Evolutionary conservation across 2,113 vertebrate species (phyloP).

Genomic region (Sardina pilchardus): DNA sequence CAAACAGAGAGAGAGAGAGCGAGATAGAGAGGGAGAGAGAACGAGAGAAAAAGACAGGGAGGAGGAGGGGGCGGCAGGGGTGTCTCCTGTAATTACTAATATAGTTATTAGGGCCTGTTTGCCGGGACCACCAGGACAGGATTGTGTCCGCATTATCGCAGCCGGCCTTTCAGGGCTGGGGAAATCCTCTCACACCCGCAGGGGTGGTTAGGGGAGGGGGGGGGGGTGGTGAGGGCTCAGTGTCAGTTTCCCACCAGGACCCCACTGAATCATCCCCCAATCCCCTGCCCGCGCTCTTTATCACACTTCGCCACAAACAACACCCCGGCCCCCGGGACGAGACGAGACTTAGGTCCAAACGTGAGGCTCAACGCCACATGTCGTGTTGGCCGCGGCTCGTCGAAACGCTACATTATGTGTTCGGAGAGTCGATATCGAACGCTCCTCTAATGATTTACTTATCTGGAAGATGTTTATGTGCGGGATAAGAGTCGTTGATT

Average conservation of each 20-base stretch:
- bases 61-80: background rate
- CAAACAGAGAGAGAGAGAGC: background rate
- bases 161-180: slow-evolving; percentile 63
- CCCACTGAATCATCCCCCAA: slow-evolving; percentile 36
- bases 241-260: slow-evolving; percentile 55
- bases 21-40: background rate
- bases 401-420: background rate
- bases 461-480: background rate
- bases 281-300: slow-evolving; percentile 19
- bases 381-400: background rate
- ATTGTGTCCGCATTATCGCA: slow-evolving; percentile 51
- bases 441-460: background rate
- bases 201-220: slow-evolving; percentile 8
- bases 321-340: background rate
- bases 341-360: background rate
- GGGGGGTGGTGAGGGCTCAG: slow-evolving; percentile 24
- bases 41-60: background rate
- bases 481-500: background rate
- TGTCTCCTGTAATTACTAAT: slow-evolving; percentile 62
- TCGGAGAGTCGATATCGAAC: background rate
- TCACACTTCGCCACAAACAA: background rate
- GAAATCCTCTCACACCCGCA: slow-evolving; percentile 65
- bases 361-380: background rate
- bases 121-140: slow-evolving; percentile 56
- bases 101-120: slow-evolving; percentile 61